Percentiles rank a stretch among this genome's conserved stretches.
phyloP scores from a whole-genome alignment of 2,113 vertebrate genomes.

The Pyxicephalus adspersus region DNA sequence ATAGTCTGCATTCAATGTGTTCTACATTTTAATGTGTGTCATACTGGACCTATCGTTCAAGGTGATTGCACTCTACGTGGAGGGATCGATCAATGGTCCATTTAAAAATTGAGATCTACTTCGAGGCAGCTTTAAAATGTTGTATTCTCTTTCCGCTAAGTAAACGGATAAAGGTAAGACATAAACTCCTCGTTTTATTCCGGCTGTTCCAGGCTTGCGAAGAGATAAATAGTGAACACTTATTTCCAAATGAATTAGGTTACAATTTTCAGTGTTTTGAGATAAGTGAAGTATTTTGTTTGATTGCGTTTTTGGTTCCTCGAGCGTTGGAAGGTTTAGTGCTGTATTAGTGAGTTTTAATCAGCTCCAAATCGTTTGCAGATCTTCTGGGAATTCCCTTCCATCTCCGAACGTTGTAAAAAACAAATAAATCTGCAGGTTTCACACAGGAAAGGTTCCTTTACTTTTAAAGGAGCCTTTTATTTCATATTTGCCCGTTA shows the following conservation, averaged over 20 bases:
- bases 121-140: slow-evolving; percentile 3
- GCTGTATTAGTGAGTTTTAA: slow-evolving; percentile 43
- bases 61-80: too few species aligned
- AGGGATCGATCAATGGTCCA: too few species aligned
- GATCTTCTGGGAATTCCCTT: slow-evolving; percentile 36
- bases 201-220: neutral
- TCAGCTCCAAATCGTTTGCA: slow-evolving; percentile 43
- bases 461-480: neutral
- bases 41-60: too few species aligned
- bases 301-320: slow-evolving; percentile 45
- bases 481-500: neutral
- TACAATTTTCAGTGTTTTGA: slow-evolving; percentile 41
- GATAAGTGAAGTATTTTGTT: slow-evolving; percentile 47
- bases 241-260: slow-evolving; percentile 36
- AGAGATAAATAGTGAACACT: slow-evolving; percentile 33
- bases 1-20: too few species aligned
- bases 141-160: neutral
- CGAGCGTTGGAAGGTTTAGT: slow-evolving; percentile 42
- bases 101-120: neutral
- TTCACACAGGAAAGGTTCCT: neutral
- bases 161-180: slow-evolving; percentile 21
- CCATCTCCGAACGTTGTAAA: slow-evolving; percentile 25
- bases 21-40: too few species aligned
- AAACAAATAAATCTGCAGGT: slow-evolving; percentile 34
- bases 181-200: slow-evolving; percentile 29